phyloP scores from a whole-genome alignment of 2,888 invertebrate species.

The Ligdia adustata region DNA sequence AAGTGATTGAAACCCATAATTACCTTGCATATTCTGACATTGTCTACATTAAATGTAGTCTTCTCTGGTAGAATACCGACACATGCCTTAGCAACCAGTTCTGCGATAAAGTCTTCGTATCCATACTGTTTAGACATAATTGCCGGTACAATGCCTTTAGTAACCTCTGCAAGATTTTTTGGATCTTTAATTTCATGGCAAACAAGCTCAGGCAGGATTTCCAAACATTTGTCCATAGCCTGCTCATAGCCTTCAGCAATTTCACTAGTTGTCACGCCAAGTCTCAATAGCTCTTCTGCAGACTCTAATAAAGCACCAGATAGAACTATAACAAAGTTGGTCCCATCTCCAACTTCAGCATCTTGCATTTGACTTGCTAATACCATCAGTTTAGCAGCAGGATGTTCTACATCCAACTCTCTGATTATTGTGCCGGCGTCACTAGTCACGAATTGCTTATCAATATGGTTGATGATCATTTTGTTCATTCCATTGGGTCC shows the following conservation, averaged over 20 bases:
- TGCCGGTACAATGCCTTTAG: conserved; percentile 89
- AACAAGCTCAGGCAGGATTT: conserved; percentile 93
- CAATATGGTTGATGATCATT: conserved; percentile 99
- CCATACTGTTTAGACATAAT: conserved; percentile 99
- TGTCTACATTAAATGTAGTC: conserved; percentile 98
- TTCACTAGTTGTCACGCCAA: conserved; percentile 98
- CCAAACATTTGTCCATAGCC: conserved; percentile 94
- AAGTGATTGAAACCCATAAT: too few species aligned
- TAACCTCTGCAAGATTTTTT: conserved; percentile 87
- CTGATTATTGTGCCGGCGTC: conserved; percentile 99
- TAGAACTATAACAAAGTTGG: conserved; percentile 98
- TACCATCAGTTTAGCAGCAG: conserved; percentile 98
- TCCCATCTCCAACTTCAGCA: conserved; percentile 99
- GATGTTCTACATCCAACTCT: conserved; percentile 98
- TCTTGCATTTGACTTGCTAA: conserved; percentile 99
- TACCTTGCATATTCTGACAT: conserved; percentile 96
- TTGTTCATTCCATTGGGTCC: conserved; percentile 99
- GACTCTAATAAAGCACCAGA: conserved; percentile 96
- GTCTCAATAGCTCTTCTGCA: conserved; percentile 95
- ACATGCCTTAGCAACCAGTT: conserved; percentile 94
- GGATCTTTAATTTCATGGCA: conserved; percentile 90
- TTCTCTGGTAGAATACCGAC: conserved; percentile 93
- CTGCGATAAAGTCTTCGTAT: conserved; percentile 95
- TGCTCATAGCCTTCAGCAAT: conserved; percentile 97
- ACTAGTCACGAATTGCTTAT: conserved; percentile 99